Percentiles rank a stretch among this genome's conserved stretches.
phyloP scores from a whole-genome alignment of 2,113 vertebrate species.

The Mormoops blainvillei region DNA sequence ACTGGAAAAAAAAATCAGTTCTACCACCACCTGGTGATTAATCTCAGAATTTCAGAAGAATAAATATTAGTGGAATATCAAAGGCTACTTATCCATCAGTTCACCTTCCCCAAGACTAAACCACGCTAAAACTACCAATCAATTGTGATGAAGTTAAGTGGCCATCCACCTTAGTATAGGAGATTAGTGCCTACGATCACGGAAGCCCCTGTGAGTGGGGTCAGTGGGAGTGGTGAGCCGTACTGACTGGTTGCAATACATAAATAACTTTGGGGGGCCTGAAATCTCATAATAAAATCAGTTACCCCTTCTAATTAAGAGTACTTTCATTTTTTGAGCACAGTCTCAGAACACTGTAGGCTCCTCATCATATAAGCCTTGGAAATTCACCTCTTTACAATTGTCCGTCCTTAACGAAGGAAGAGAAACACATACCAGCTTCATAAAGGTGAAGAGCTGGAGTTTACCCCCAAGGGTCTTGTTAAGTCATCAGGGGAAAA shows the following conservation, averaged over 20 bases:
- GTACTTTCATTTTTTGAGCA: neutral
- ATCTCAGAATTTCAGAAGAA: conserved; percentile 68
- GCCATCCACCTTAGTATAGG: conserved; percentile 22
- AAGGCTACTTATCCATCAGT: conserved; percentile 35
- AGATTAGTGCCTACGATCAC: conserved; percentile 50
- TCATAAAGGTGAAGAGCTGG: neutral
- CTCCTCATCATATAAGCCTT: neutral
- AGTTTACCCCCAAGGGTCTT: neutral
- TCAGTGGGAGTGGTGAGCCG: conserved; percentile 44
- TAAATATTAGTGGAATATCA: conserved; percentile 61
- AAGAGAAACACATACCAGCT: neutral
- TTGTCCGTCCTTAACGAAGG: neutral
- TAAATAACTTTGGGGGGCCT: neutral
- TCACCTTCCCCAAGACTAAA: conserved; percentile 59
- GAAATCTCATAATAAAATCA: neutral
- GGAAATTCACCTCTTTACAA: neutral
- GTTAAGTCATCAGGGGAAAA: neutral
- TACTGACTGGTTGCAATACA: neutral
- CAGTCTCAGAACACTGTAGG: neutral
- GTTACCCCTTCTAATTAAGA: neutral
- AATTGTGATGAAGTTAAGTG: conserved; percentile 34
- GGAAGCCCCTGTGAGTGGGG: conserved; percentile 46
- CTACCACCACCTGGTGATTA: conserved; percentile 81
- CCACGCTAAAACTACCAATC: conserved; percentile 45
- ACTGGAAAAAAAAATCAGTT: conserved; percentile 72